Conservation (phyloP, 2,888 invertebrate species). For the Frankliniella fusca region DNA sequence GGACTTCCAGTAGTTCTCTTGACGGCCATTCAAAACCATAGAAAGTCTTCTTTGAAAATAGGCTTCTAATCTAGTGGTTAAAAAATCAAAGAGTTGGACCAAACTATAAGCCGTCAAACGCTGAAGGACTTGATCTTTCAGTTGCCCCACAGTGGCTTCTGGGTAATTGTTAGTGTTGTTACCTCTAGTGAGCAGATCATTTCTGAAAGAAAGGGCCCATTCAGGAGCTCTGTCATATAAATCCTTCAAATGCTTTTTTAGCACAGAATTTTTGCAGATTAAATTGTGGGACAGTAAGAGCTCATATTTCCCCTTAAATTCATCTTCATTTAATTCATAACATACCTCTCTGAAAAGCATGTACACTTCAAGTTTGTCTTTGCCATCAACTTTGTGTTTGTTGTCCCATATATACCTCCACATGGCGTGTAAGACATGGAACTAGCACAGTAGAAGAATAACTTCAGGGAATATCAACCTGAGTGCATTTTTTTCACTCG, state of each 20-base stretch:
- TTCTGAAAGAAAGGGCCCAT: background rate
- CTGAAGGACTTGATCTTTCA: background rate
- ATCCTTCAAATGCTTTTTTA: conserved; percentile 13
- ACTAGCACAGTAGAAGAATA: conserved; percentile 2
- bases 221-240: background rate
- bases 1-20: background rate
- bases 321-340: background rate
- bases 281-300: background rate
- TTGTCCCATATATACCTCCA: conserved; percentile 12
- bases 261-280: background rate
- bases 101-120: background rate
- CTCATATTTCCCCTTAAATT: background rate
- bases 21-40: background rate
- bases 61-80: conserved; percentile 3
- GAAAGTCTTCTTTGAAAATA: conserved; percentile 8
- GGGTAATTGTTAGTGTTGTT: background rate
- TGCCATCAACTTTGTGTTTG: background rate
- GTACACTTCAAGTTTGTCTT: background rate
- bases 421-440: background rate
- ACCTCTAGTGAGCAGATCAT: conserved; percentile 10
- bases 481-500: background rate
- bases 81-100: conserved; percentile 6
- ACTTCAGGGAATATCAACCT: background rate
- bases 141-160: background rate
- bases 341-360: background rate